A percentile compares a stretch with the other conserved stretches of the same genome.
phyloP scores from a whole-genome alignment of 2,113 vertebrate genomes.

The Mionectes macconnelli region DNA sequence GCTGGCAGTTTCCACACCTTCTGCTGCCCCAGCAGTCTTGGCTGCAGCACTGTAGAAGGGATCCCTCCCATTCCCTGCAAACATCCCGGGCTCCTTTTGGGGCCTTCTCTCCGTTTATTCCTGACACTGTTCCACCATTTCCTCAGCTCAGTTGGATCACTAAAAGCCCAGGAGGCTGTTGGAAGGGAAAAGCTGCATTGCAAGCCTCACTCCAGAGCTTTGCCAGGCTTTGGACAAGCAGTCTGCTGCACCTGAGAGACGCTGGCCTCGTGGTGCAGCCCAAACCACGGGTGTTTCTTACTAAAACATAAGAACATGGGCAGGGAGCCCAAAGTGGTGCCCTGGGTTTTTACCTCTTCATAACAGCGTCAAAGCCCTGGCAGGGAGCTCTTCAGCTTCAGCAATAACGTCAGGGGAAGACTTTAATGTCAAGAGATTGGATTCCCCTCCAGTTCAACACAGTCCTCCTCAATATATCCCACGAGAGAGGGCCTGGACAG shows the following conservation, averaged over 20 bases:
- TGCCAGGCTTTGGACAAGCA: neutral
- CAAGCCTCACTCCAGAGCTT: neutral
- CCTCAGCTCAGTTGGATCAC: neutral
- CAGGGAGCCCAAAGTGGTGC: neutral
- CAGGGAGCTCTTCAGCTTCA: neutral
- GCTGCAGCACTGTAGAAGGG: neutral
- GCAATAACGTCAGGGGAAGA: neutral
- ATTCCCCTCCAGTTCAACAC: neutral
- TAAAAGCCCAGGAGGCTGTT: neutral
- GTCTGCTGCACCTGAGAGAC: neutral
- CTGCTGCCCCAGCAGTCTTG: neutral
- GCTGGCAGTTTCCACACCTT: neutral
- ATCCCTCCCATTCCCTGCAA: neutral
- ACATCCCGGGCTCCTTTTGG: neutral
- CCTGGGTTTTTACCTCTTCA: neutral
- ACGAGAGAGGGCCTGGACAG: neutral
- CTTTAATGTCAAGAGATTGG: neutral
- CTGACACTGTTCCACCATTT: too few relatives aligned
- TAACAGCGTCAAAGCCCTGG: neutral
- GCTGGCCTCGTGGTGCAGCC: neutral
- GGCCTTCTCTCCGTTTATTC: neutral
- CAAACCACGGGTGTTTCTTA: neutral
- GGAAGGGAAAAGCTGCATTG: neutral
- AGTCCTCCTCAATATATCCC: neutral
- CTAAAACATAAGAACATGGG: constrained; percentile 37